Base-by-base conservation (phyloP, 2,797 vertebrate species). In the Amniataba percoides region DNA sequence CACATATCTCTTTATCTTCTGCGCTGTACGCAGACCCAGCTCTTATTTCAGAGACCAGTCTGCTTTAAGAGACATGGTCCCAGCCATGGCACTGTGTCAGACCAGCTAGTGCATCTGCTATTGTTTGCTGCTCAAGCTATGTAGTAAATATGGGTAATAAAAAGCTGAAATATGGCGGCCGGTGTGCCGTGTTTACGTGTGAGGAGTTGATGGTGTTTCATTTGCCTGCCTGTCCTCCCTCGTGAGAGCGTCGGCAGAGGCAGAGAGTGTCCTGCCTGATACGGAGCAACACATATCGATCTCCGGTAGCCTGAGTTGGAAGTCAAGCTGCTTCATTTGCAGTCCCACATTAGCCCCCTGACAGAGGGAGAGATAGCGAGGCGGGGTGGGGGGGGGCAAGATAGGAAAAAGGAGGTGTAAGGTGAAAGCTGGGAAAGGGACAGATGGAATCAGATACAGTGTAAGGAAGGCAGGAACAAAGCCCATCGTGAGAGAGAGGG, bases 321-420 rank as follows among this genome's bases (percentile, higher is more conserved):
- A 93, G 93, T 93, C 91, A 92, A 94, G 90, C 83, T 89, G 89
- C 92, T 93, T 93, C 91, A 88, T 93, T 92, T 95, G 89, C 92
- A 92, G 91, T 80, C 81, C 77, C 80, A 88, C 90, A 91, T 94
- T 92, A 92, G 89, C 74, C 82, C 79, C 70, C 85, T 86, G 87
- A 90, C 81, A 63, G 74, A 82, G 78, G 61, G 66, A 78, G 84
- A 70, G 82, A 87, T 59, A 76, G 85, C 23, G 14, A 77, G 27
- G 27, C 2, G 27, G 27, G 27, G 27, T 2, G 73, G 72, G 51
- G 73, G 81, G 39, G 53, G 65, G 69, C 55, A 25, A 75, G 46
- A 71, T 43, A 51, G 74, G 68, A 55, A 84, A 71, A 82, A 53
- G 45, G 43, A 79, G 65, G 84, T 68, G 67, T 62, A 85, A 77